Percentiles rank a stretch among this genome's conserved stretches.
These are phyloP conservation scores for Lasioglossum villosulum DNA, from an alignment of 2,888 invertebrate genomes.

Conservation along the genomic window DNA sequence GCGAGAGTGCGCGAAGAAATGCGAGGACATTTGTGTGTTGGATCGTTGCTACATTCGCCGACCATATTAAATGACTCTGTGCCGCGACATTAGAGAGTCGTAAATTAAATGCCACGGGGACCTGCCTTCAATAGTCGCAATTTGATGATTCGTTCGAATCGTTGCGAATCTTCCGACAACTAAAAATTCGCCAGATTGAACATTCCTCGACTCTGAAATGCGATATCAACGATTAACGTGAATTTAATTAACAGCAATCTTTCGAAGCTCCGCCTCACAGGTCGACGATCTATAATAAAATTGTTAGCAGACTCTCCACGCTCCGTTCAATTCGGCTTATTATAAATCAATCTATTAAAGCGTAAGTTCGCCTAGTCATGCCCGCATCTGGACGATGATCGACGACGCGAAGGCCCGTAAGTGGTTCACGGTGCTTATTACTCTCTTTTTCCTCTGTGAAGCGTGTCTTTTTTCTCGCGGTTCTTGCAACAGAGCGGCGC, in stretches of 20 bases:
- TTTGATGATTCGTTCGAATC: neutral
- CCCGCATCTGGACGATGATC: conserved; percentile 6
- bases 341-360: conserved; percentile 1
- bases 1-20: neutral
- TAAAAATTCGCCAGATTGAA: no score
- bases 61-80: neutral
- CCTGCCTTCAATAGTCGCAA: neutral
- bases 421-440: conserved; percentile 4
- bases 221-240: no score
- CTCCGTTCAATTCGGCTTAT: neutral
- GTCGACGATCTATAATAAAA: neutral
- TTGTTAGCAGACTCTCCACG: neutral
- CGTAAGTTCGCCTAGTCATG: neutral
- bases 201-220: no score
- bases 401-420: neutral
- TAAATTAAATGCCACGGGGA: neutral
- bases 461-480: neutral
- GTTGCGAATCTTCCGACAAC: neutral
- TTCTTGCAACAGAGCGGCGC: neutral
- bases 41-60: neutral
- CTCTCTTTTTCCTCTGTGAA: neutral
- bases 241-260: neutral
- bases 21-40: neutral
- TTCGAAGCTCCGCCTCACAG: neutral
- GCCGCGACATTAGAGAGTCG: neutral